phyloP scores from a whole-genome alignment of 2,888 invertebrate genomes.

The Epirrita christyi region DNA sequence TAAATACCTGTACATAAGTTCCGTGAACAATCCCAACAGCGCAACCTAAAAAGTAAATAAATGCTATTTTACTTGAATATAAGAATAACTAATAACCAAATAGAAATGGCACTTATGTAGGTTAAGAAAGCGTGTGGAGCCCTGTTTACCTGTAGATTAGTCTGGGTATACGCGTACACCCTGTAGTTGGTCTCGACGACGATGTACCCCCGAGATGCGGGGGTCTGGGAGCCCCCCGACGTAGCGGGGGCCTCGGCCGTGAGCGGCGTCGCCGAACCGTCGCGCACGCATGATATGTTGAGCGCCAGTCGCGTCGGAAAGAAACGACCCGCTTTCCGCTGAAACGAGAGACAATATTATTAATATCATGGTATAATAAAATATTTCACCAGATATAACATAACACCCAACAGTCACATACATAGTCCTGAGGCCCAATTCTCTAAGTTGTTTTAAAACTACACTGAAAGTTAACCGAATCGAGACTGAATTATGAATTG shows the following conservation, averaged over 20 bases:
- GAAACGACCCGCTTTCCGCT: slow-evolving; percentile 95
- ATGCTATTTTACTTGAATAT: background rate
- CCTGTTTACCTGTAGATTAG: slow-evolving; percentile 88
- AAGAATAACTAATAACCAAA: too few species aligned
- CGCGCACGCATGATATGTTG: slow-evolving; percentile 88
- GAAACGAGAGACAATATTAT: slow-evolving; percentile 13
- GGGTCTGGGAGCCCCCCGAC: slow-evolving; percentile 50
- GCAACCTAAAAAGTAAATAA: slow-evolving; percentile 84
- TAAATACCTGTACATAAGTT: slow-evolving; percentile 92
- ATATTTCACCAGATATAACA: too few species aligned
- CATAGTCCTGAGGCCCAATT: too few species aligned
- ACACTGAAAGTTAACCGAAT: too few species aligned
- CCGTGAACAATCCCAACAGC: slow-evolving; percentile 95
- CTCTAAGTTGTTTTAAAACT: too few species aligned
- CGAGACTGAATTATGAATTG: too few species aligned
- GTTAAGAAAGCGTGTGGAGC: background rate
- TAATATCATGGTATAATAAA: background rate
- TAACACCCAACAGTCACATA: too few species aligned
- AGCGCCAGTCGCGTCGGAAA: slow-evolving; percentile 97
- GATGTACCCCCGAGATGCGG: slow-evolving; percentile 86
- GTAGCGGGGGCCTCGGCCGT: background rate
- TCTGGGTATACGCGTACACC: slow-evolving; percentile 98
- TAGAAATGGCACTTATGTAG: too few species aligned
- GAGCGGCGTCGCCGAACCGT: slow-evolving; percentile 47
- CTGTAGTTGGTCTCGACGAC: slow-evolving; percentile 97